Base-by-base conservation (phyloP, 2,888 invertebrate species). In the Dioctria rufipes region DNA sequence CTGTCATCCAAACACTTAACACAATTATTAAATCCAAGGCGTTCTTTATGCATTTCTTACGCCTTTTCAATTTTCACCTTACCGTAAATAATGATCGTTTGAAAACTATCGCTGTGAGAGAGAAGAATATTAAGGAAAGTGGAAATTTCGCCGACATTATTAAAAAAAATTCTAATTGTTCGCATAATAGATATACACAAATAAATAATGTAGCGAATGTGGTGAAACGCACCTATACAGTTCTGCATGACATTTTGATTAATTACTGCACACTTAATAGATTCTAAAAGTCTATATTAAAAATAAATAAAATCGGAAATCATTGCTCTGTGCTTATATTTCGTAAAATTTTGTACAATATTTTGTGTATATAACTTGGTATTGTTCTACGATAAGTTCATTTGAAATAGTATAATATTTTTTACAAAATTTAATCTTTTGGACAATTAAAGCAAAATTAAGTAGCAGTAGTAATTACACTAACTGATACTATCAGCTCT, bases 61-160 rank as follows among this genome's bases (percentile, higher is more conserved):
- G 60, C 61, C 43, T 75, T 75, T 73, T 58, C 73, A 75, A 60
- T 60, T 75, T 75, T 75, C 60, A 75, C 75, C 75, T 75, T 75
- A 37, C 40, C 51, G 60, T 75, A 60, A 71, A 75, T 75, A 60
- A 75, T 75, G 75, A 75, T 60, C 61, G 25, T 43, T 25, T 25
- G 25, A 25, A 2, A 25, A 25, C 0, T 25, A 25, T 25, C 25
- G 25, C 25, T 25, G 25, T 25, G 25, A 25, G 25, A 13, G 11
- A 25, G 40, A 46, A 75, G 60, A 42, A 54, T 40, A 43, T 67
- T 67, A 42, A n/a, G 39, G 39, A 71, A 71, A 54, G 71, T 54
- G 39, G 60, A 75, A 75, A 42, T 49, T 6, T 25, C 67, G 46
- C 46, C 46, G 67, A 43, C 67, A 67, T 11, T 37, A 67, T 67